Conservation (phyloP, 2,113 vertebrate species). For the Oncorhynchus tshawytscha region DNA sequence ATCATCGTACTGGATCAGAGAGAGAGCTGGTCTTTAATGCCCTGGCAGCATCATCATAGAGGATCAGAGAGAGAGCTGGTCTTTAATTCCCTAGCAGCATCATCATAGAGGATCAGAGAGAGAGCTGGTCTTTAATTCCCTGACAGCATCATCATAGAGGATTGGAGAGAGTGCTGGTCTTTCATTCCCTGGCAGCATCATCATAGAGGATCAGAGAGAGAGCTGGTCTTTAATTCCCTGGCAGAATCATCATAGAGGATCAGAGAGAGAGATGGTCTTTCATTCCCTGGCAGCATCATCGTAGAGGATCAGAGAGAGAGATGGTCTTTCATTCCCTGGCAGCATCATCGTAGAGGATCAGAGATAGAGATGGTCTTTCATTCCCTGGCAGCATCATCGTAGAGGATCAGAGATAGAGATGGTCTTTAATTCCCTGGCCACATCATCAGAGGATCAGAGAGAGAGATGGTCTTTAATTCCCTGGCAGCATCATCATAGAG, state of each 20-base stretch:
- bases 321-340: constrained; percentile 63
- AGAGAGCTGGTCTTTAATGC: constrained; percentile 42
- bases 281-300: too few relatives aligned
- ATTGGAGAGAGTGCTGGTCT: constrained; percentile 53
- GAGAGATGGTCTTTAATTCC: constrained; percentile 10
- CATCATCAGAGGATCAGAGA: constrained; percentile 47
- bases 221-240: constrained; percentile 33
- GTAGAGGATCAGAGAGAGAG: constrained; percentile 15
- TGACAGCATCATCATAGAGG: constrained; percentile 46
- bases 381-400: not conserved
- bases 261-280: too few relatives aligned
- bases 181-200: too few relatives aligned
- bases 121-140: constrained; percentile 60
- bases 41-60: too few relatives aligned
- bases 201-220: constrained; percentile 40
- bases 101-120: constrained; percentile 16
- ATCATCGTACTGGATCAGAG: constrained; percentile 33
- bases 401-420: constrained; percentile 34
- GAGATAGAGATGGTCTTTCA: constrained; percentile 46
- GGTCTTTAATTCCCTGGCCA: constrained; percentile 54
- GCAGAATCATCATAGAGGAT: too few relatives aligned
- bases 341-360: constrained; percentile 40
- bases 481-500: too few relatives aligned
- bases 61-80: too few relatives aligned
- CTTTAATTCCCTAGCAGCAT: too few relatives aligned